These are phyloP conservation scores for Drosophila colorata DNA, from an alignment of 2,888 invertebrate genomes.

Conservation along the genomic window DNA sequence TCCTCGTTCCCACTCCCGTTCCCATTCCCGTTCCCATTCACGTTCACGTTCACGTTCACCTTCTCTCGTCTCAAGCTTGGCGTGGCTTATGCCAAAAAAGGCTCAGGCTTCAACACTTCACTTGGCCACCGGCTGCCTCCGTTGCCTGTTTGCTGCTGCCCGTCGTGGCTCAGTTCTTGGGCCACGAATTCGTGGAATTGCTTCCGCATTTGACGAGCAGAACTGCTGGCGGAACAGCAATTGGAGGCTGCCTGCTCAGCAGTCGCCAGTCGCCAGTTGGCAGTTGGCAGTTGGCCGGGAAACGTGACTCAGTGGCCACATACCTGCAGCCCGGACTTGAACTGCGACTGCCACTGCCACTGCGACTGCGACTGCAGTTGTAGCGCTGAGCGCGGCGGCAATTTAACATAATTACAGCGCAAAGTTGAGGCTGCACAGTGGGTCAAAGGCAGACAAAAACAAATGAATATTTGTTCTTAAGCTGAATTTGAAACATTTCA, in stretches of 20 bases:
- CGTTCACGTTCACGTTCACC: constrained; percentile 29
- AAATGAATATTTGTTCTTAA: too few relatives aligned
- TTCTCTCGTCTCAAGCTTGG: constrained; percentile 27
- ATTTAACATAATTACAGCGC: constrained; percentile 76
- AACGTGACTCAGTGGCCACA: constrained; percentile 75
- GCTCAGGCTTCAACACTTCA: constrained; percentile 61
- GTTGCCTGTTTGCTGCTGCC: constrained; percentile 13
- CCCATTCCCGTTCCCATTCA: constrained; percentile 3
- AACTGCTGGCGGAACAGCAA: constrained; percentile 42
- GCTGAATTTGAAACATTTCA: neutral
- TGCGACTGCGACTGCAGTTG: constrained; percentile 22
- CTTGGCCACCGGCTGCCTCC: constrained; percentile 30
- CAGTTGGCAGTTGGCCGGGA: constrained; percentile 63
- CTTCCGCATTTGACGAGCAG: constrained; percentile 69
- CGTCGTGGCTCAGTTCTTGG: constrained; percentile 72
- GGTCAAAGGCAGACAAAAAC: constrained; percentile 6
- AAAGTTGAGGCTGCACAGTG: constrained; percentile 50
- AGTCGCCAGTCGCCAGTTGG: constrained; percentile 36
- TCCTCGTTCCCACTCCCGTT: constrained; percentile 21
- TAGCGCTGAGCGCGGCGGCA: constrained; percentile 65
- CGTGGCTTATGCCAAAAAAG: constrained; percentile 73
- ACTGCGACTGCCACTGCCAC: constrained; percentile 13
- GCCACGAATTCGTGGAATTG: constrained; percentile 78
- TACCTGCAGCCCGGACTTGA: constrained; percentile 52
- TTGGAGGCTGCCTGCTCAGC: constrained; percentile 18